Conservation (phyloP, 2,113 vertebrate genomes). For the Acanthisitta chloris region DNA sequence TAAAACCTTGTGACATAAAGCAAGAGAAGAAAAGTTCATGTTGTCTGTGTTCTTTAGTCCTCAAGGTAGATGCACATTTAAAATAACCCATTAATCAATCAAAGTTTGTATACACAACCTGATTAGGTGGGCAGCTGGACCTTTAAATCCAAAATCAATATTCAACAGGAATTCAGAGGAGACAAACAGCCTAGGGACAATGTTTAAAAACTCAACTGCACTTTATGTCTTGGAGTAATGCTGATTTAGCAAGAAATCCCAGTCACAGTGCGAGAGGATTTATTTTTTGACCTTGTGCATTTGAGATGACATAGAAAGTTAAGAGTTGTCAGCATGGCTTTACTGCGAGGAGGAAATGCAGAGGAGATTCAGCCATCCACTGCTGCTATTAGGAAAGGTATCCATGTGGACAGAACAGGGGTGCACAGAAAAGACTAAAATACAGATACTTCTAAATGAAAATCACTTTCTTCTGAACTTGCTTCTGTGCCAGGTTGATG, state of each 20-base stretch:
- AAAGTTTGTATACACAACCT: not conserved
- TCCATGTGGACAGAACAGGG: not conserved
- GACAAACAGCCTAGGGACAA: not conserved
- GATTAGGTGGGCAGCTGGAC: constrained; percentile 8
- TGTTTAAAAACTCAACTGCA: not conserved
- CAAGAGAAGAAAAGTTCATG: not conserved
- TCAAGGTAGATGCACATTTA: not conserved
- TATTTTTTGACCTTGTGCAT: constrained; percentile 45
- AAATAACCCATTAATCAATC: not conserved
- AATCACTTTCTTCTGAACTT: not conserved
- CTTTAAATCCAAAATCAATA: constrained; percentile 46
- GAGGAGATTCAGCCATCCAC: not conserved
- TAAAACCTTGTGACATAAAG: not conserved
- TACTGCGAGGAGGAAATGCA: not conserved
- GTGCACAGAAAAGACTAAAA: not conserved
- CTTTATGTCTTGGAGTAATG: constrained; percentile 17
- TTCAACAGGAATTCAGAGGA: constrained; percentile 1
- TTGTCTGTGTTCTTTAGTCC: not conserved
- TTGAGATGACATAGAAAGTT: constrained; percentile 28
- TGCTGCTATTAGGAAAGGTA: not conserved
- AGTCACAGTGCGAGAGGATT: not conserved
- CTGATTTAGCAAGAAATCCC: constrained; percentile 52
- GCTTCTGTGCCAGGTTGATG: not conserved
- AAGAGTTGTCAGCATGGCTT: constrained; percentile 9
- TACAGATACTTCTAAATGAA: not conserved